Evolutionary conservation across 2,113 vertebrate genomes (phyloP).

Genomic region (Arizona elegans): DNA sequence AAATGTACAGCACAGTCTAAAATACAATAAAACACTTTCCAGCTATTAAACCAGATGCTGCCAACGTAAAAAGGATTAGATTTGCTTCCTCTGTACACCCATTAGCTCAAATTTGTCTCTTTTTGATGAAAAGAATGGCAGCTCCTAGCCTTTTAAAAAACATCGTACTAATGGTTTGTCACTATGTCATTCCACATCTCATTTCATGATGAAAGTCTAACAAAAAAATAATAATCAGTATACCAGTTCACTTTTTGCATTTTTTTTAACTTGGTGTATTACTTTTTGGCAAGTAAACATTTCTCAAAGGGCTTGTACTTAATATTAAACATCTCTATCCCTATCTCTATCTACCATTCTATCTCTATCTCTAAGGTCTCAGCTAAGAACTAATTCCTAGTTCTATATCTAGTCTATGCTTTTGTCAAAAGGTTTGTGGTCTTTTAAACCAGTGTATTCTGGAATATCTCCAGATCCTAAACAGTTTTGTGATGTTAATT

Average conservation of each 20-base stretch:
- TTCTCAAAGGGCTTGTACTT: neutral
- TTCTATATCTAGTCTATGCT: neutral
- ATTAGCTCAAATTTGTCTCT: neutral
- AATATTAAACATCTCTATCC: neutral
- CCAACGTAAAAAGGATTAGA: neutral
- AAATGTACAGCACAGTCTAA: neutral
- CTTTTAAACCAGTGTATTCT: constrained; percentile 14
- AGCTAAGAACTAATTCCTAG: neutral
- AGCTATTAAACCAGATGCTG: neutral
- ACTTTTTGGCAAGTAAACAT: neutral
- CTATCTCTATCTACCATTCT: neutral
- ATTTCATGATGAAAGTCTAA: neutral
- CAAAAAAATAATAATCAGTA: neutral
- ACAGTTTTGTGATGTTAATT: constrained; percentile 25
- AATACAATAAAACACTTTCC: neutral
- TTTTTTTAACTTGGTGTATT: neutral
- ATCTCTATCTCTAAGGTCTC: neutral
- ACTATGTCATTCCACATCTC: neutral
- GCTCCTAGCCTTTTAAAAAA: neutral
- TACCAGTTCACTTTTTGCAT: neutral
- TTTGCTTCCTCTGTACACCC: neutral
- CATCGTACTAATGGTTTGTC: neutral
- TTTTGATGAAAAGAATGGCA: neutral
- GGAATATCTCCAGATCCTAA: constrained; percentile 4
- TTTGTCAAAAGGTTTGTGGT: neutral